A percentile compares a stretch with the other conserved stretches of the same genome.
phyloP scores from a whole-genome alignment of 2,888 invertebrate species.

The Cephus spinipes region DNA sequence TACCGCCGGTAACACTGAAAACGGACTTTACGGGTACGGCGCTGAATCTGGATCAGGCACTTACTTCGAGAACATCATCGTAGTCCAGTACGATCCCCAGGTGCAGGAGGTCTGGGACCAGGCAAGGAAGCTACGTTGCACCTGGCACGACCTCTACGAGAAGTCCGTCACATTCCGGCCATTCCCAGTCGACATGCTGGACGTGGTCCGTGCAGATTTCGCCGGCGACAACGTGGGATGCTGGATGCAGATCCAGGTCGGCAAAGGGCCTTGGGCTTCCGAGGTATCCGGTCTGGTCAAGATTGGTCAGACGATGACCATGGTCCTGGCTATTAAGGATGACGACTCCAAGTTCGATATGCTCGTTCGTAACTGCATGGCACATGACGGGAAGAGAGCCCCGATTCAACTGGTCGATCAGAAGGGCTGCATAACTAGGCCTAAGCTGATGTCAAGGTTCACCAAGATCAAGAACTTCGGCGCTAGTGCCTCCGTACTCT shows the following conservation, averaged over 20 bases:
- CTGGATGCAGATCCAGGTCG: conserved; percentile 98
- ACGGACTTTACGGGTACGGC: conserved; percentile 88
- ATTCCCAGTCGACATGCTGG: conserved; percentile 95
- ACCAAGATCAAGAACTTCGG: conserved; percentile 97
- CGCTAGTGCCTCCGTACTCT: conserved; percentile 90
- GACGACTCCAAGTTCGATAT: conserved; percentile 96
- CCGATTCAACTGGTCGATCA: conserved; percentile 94
- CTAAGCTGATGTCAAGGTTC: conserved; percentile 92
- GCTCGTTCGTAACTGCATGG: conserved; percentile 93
- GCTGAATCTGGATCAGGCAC: conserved; percentile 91
- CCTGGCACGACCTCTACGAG: conserved; percentile 96
- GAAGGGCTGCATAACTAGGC: conserved; percentile 90
- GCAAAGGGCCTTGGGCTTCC: conserved; percentile 95
- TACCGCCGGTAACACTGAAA: conserved; percentile 91
- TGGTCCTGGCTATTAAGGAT: conserved; percentile 95
- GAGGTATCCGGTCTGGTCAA: conserved; percentile 94
- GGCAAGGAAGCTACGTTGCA: conserved; percentile 90
- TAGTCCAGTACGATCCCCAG: conserved; percentile 90
- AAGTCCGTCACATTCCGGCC: conserved; percentile 95
- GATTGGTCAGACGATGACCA: conserved; percentile 96
- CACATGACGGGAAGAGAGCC: conserved; percentile 93
- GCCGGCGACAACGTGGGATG: conserved; percentile 96
- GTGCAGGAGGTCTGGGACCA: conserved; percentile 97
- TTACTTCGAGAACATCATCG: conserved; percentile 93
- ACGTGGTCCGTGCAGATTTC: conserved; percentile 94